A percentile compares a stretch with the other conserved stretches of the same genome.
Evolutionary conservation across 2,113 vertebrate genomes (phyloP).

Genomic region (Melospiza melodia): DNA sequence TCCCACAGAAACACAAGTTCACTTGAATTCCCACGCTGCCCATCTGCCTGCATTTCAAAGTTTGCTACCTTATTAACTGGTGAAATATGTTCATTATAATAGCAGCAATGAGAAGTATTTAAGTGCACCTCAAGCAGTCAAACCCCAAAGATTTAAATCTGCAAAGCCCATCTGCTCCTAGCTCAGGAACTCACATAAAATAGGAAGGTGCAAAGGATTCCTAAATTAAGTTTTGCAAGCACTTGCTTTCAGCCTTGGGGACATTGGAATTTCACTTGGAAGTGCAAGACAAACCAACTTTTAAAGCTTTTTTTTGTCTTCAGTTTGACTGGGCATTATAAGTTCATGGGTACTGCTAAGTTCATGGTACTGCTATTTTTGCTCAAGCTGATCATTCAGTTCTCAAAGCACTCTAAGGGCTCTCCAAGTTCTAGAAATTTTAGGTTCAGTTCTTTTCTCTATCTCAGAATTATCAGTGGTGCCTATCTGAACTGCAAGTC

Average conservation of each 20-base stretch:
- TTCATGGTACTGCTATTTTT: background rate
- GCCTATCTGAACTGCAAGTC: background rate
- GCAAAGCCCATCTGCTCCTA: background rate
- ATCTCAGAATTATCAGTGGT: background rate
- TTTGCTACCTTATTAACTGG: background rate
- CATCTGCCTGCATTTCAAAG: background rate
- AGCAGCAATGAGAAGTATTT: background rate
- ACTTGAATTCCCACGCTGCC: background rate
- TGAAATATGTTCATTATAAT: background rate
- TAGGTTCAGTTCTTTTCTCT: background rate
- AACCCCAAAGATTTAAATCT: background rate
- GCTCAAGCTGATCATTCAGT: fast-evolving
- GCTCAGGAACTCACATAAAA: background rate
- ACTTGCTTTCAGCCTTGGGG: background rate
- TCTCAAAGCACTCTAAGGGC: background rate
- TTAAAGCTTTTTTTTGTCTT: background rate
- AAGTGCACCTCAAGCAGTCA: background rate
- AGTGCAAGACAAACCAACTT: background rate
- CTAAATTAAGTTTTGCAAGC: background rate
- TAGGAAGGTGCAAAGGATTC: background rate
- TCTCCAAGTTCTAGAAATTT: background rate
- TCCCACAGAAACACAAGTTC: background rate
- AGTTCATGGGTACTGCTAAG: background rate
- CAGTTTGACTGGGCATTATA: background rate
- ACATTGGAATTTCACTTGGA: background rate